Percentiles rank a stretch among this genome's conserved stretches.
Evolutionary conservation across 2,113 vertebrate genomes (phyloP).

Genomic region (Mus spicilegus): DNA sequence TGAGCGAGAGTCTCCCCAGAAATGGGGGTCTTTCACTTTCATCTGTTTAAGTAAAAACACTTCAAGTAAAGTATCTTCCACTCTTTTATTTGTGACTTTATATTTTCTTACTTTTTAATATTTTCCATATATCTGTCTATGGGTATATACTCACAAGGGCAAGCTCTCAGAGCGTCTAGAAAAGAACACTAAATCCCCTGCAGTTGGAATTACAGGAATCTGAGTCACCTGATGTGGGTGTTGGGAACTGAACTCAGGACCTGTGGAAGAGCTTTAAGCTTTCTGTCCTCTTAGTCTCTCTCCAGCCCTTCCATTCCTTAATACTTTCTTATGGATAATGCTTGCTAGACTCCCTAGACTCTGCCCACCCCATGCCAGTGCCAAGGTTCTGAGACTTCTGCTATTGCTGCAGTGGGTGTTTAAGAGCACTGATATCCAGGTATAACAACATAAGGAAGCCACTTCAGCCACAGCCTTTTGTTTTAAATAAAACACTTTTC

Average conservation of each 20-base stretch:
- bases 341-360: background rate
- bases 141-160: background rate
- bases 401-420: background rate
- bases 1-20: too few relatives aligned
- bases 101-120: background rate
- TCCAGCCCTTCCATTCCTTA: background rate
- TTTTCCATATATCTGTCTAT: background rate
- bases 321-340: background rate
- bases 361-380: rapidly evolving
- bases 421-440: background rate
- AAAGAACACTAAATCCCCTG: background rate
- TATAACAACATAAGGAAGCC: too few relatives aligned
- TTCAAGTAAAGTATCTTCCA: background rate
- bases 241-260: background rate
- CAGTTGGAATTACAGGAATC: background rate
- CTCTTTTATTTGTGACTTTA: background rate
- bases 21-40: too few relatives aligned
- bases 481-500: background rate
- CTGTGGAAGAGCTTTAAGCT: background rate
- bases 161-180: background rate
- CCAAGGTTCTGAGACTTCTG: background rate
- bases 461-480: background rate
- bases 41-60: background rate
- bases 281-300: background rate
- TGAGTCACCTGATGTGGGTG: background rate